A percentile compares a stretch with the other conserved stretches of the same genome.
These are phyloP conservation scores for Macrobrachium nipponense DNA, from an alignment of 1,140 invertebrate genomes.

Conservation along the genomic window DNA sequence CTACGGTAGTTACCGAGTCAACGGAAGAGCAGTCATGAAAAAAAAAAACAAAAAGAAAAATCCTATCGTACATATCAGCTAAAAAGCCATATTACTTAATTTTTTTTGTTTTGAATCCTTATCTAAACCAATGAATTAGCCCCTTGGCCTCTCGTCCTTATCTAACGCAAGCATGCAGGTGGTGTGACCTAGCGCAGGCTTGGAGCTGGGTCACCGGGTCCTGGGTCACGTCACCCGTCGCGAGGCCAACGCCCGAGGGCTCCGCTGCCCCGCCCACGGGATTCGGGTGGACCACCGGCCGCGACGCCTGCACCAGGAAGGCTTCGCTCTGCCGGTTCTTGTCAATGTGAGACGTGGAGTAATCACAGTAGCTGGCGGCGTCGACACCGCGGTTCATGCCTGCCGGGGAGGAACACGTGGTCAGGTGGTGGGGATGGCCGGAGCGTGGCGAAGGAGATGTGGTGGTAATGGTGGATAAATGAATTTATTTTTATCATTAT, in stretches of 20 bases:
- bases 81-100: too few relatives aligned
- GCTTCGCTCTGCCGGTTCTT: conserved; percentile 37
- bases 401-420: neutral
- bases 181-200: conserved; percentile 46
- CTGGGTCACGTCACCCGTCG: conserved; percentile 26
- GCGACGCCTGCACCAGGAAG: conserved; percentile 42
- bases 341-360: conserved; percentile 46
- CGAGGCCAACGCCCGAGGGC: neutral
- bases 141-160: conserved; percentile 9
- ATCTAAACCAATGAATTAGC: neutral
- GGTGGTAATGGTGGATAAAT: too few relatives aligned
- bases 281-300: neutral
- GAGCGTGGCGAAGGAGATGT: too few relatives aligned
- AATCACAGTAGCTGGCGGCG: conserved; percentile 50
- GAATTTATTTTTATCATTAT: too few relatives aligned
- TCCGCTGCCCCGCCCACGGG: neutral
- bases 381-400: conserved; percentile 50
- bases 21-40: too few relatives aligned
- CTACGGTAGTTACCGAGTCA: too few relatives aligned
- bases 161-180: conserved; percentile 58
- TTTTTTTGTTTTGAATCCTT: too few relatives aligned
- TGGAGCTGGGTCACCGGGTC: conserved; percentile 54
- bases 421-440: too few relatives aligned
- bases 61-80: too few relatives aligned
- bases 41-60: too few relatives aligned